Evolutionary conservation across 1,140 invertebrate species (phyloP).

Genomic region (Capitella teleta): DNA sequence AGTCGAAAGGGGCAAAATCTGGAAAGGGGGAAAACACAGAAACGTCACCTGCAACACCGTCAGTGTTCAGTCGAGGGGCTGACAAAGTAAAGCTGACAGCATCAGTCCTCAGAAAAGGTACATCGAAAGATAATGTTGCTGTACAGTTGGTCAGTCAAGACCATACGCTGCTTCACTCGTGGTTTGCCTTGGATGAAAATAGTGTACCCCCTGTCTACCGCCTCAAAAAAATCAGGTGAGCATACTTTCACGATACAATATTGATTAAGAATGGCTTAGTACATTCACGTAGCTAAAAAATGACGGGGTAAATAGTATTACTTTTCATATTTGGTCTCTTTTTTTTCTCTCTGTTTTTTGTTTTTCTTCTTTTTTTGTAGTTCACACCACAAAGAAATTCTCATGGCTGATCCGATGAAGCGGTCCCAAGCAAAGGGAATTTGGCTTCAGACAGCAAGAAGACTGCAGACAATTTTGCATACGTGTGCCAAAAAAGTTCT

Average conservation of each 20-base stretch:
- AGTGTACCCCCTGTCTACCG: conserved; percentile 65
- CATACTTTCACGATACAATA: background rate
- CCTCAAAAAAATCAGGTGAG: conserved; percentile 49
- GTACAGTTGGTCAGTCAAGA: conserved; percentile 7
- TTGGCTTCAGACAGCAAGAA: conserved; percentile 41
- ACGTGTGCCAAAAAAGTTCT: conserved; percentile 42
- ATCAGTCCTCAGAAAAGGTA: background rate
- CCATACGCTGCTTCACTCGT: conserved; percentile 43
- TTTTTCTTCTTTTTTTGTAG: background rate
- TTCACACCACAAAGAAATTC: conserved; percentile 23
- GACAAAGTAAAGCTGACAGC: background rate
- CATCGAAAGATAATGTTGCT: background rate
- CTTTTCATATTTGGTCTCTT: background rate
- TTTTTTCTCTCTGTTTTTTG: background rate
- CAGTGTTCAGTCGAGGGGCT: background rate
- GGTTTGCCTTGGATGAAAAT: conserved; percentile 56
- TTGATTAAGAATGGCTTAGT: too few species aligned
- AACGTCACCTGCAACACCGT: too few species aligned
- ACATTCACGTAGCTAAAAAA: background rate
- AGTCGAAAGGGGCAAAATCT: background rate
- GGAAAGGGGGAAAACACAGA: background rate
- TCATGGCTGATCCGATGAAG: conserved; percentile 19
- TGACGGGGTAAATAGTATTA: background rate
- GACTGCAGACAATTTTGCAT: conserved; percentile 55
- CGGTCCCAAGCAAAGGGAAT: conserved; percentile 16